Evolutionary conservation across 2,888 invertebrate species (phyloP), one percentile per base, ranked within the genome.

Genomic region (Mesoligia furuncula): DNA sequence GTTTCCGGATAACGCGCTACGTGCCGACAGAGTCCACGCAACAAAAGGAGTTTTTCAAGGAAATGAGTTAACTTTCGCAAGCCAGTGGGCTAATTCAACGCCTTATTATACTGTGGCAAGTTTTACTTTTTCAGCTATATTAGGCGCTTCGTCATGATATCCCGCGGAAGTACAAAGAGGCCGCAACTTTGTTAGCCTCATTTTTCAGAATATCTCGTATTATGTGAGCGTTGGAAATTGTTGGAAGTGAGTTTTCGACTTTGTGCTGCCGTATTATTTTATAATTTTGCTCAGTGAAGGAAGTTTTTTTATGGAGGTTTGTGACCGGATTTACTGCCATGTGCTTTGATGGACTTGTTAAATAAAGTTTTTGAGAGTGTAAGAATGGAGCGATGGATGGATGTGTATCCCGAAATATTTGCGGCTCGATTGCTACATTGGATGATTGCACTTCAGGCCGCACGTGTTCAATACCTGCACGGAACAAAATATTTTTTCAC

Each of bases 21-120:
- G 94, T 95, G 94, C 91, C 92, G 77, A 77, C 84, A 79, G 87
- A 86, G 85, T 89, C 90, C 91, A 92, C 93, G 92, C 92, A 93
- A 93, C 93, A 92, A 92, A 92, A 90, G 91, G 93, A 94, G 93
- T 94, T 94, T 93, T 93, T 93, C 91, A 93, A 93, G 95, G 95
- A 95, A 95, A 95, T 95, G 93, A 94, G 93, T 91, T 94, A 95
- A 95, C 94, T 95, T 95, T 93, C 85, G 80, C 89, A 89, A 90
- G 89, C 90, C 89, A 89, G 81, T 86, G 86, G 86, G 91, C 90
- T 92, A 92, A 93, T 92, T 90, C 91, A 81, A 82, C 78, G 87
- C 85, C 80, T 87, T 72, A 36, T 36, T 36, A 36, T 36, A 73
- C 85, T 88, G 82, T 75, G 77, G 81, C 77, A 84, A 88, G 83